A percentile compares a stretch with the other conserved stretches of the same genome.
These are phyloP conservation scores for Engraulis encrasicolus DNA, from an alignment of 2,113 vertebrate genomes.

Conservation along the genomic window DNA sequence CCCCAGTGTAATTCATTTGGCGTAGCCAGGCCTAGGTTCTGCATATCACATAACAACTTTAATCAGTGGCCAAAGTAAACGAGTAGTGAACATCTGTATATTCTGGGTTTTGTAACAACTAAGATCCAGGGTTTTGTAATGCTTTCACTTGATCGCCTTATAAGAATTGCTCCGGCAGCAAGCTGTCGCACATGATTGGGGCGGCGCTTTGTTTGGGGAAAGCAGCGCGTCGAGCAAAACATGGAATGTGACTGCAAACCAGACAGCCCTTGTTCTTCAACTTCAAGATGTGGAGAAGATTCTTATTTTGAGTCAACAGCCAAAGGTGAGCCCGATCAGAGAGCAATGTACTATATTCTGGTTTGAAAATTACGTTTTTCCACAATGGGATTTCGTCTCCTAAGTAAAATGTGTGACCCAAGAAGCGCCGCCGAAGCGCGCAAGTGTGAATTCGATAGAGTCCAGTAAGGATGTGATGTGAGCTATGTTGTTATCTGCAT, in stretches of 20 bases:
- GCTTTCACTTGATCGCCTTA: not conserved
- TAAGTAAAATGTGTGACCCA: too few relatives aligned
- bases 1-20: not conserved
- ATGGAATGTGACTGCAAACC: slow-evolving; percentile 69
- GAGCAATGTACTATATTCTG: not conserved
- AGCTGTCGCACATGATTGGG: not conserved
- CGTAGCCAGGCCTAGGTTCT: not conserved
- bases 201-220: slow-evolving; percentile 17
- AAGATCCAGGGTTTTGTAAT: not conserved
- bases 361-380: too few relatives aligned
- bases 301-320: slow-evolving; percentile 18
- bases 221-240: slow-evolving; percentile 8
- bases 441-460: too few relatives aligned
- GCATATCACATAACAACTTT: not conserved
- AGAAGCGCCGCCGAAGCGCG: too few relatives aligned
- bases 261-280: slow-evolving; percentile 31
- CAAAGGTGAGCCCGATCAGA: slow-evolving; percentile 25
- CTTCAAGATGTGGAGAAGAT: not conserved
- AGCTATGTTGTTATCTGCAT: too few relatives aligned
- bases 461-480: too few relatives aligned
- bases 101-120: not conserved
- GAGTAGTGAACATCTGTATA: not conserved
- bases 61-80: not conserved
- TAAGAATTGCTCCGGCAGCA: not conserved
- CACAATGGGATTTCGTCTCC: too few relatives aligned